Evolutionary conservation across 2,888 invertebrate species (phyloP).

Genomic region (Apoda limacodes): DNA sequence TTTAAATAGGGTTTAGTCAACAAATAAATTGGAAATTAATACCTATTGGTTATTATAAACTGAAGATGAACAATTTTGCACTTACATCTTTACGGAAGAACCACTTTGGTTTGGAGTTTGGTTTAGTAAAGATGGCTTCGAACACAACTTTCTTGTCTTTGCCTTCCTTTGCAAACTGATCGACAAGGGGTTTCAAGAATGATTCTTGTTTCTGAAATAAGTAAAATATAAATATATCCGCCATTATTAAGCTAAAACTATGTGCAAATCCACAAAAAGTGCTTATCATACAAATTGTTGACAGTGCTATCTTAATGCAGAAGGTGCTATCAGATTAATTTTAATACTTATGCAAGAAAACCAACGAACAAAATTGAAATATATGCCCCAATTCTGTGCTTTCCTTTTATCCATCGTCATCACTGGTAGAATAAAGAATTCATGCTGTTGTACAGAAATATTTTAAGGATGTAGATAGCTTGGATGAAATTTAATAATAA

Average conservation of each 20-base stretch:
- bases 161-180: constrained; percentile 94
- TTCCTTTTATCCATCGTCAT: too few relatives aligned
- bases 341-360: too few relatives aligned
- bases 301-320: neutral
- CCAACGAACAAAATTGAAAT: too few relatives aligned
- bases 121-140: constrained; percentile 95
- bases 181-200: constrained; percentile 94
- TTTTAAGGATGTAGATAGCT: too few relatives aligned
- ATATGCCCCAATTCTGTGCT: too few relatives aligned
- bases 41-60: constrained; percentile 2
- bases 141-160: constrained; percentile 96
- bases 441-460: too few relatives aligned
- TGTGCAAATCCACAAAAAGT: constrained; percentile 52
- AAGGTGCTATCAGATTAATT: too few relatives aligned
- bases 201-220: constrained; percentile 88
- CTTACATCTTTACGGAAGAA: constrained; percentile 92
- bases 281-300: constrained; percentile 56
- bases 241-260: constrained; percentile 5
- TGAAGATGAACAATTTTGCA: constrained; percentile 25
- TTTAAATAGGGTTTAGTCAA: constrained; percentile 2
- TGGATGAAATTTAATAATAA: too few relatives aligned
- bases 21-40: constrained; percentile 1
- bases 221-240: constrained; percentile 34
- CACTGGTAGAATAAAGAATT: too few relatives aligned
- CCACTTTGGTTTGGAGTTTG: constrained; percentile 96